These are phyloP conservation scores for Cistogaster globosa DNA, from an alignment of 2,888 invertebrate genomes.

Conservation along the genomic window DNA sequence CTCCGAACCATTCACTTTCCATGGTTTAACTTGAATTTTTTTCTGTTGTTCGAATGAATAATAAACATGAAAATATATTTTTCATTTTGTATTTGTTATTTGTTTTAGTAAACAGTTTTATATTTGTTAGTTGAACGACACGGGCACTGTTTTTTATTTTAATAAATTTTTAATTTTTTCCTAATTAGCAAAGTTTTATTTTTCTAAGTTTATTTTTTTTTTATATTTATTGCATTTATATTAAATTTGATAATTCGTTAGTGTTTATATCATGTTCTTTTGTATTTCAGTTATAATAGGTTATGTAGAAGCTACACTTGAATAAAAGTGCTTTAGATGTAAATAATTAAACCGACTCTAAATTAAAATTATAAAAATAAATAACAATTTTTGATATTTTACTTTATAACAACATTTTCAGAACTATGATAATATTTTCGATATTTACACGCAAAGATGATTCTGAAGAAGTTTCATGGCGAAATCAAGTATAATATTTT, in stretches of 20 bases:
- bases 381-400: no score
- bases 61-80: constrained; percentile 15
- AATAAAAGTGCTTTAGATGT: no score
- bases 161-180: constrained; percentile 8
- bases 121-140: constrained; percentile 23
- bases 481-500: no score
- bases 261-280: constrained; percentile 6
- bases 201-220: constrained; percentile 26
- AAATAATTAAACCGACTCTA: no score
- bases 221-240: constrained; percentile 28
- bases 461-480: no score
- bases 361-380: no score
- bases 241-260: constrained; percentile 46
- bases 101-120: constrained; percentile 18
- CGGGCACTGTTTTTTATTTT: not conserved
- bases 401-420: no score
- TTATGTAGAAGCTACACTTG: not conserved
- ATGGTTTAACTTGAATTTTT: constrained; percentile 26
- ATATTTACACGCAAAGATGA: no score
- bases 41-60: constrained; percentile 28
- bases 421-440: no score
- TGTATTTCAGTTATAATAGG: not conserved
- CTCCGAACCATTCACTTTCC: not conserved
- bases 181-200: constrained; percentile 64
- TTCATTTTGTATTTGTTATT: constrained; percentile 37